phyloP scores from a whole-genome alignment of 1,140 invertebrate genomes.

The Halictus rubicundus region DNA sequence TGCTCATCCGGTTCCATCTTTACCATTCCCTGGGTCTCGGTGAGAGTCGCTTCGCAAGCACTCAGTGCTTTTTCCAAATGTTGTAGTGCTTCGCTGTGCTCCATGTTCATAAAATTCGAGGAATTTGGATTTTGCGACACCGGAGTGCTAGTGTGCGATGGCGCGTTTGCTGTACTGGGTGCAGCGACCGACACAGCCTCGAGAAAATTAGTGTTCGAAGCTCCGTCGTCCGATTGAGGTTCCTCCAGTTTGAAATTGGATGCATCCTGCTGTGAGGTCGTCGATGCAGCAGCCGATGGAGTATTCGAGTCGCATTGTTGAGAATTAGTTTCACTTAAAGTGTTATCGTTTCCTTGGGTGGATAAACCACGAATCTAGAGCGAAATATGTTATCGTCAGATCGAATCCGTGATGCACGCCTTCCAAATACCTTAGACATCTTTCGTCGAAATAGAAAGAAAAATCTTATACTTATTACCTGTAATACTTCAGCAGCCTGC shows the following conservation, averaged over 20 bases:
- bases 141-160: slow-evolving; percentile 59
- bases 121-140: slow-evolving; percentile 53
- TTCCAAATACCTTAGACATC: background rate
- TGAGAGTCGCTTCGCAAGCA: slow-evolving; percentile 77
- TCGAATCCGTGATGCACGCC: background rate
- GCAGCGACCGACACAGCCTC: slow-evolving; percentile 64
- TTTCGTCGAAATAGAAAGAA: background rate
- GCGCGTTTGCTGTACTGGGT: slow-evolving; percentile 58
- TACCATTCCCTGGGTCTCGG: slow-evolving; percentile 77
- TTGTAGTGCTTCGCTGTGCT: slow-evolving; percentile 78
- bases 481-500: slow-evolving; percentile 90
- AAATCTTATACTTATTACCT: slow-evolving; percentile 79
- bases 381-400: background rate
- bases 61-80: slow-evolving; percentile 78
- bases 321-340: slow-evolving; percentile 61
- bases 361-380: slow-evolving; percentile 70
- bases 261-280: slow-evolving; percentile 51
- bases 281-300: slow-evolving; percentile 52
- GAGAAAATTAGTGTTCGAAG: slow-evolving; percentile 66
- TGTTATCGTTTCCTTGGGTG: slow-evolving; percentile 73
- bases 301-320: slow-evolving; percentile 60
- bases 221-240: slow-evolving; percentile 65
- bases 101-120: slow-evolving; percentile 77
- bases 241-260: slow-evolving; percentile 69
- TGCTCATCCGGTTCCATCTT: slow-evolving; percentile 80